Conservation (phyloP, 2,888 invertebrate species). For the Hoplodrina ambigua region DNA sequence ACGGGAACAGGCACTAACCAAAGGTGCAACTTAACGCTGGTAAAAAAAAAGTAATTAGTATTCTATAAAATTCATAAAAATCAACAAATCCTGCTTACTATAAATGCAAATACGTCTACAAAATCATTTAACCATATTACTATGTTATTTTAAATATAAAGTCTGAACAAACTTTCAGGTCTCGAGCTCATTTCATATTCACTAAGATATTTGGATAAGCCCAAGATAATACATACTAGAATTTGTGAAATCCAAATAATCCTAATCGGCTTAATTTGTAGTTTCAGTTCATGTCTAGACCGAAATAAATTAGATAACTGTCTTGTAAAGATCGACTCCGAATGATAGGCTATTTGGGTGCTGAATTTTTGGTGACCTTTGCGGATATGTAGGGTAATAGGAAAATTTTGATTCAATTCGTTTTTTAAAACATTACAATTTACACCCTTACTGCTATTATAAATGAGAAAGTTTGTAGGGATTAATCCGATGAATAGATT, state of each 20-base stretch:
- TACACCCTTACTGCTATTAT: no score
- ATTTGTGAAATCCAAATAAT: slow-evolving; percentile 30
- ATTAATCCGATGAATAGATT: no score
- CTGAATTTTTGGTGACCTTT: not conserved
- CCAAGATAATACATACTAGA: slow-evolving; percentile 27
- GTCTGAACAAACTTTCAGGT: slow-evolving; percentile 32
- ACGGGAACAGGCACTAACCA: no score
- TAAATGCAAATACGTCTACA: no score
- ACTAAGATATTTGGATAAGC: slow-evolving; percentile 42
- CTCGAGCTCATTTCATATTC: slow-evolving; percentile 50
- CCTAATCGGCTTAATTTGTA: slow-evolving; percentile 39
- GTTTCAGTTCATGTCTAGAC: slow-evolving; percentile 22
- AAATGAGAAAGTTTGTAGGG: no score
- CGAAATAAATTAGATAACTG: slow-evolving; percentile 26
- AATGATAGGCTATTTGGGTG: not conserved
- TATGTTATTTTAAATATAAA: slow-evolving; percentile 20
- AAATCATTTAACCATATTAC: no score
- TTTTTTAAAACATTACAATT: not conserved
- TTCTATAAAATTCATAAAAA: no score
- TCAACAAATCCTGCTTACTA: no score
- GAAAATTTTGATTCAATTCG: not conserved
- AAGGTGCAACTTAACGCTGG: no score
- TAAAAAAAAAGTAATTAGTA: no score
- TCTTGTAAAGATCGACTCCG: not conserved
- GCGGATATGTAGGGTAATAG: not conserved